Conservation (phyloP, 2,888 invertebrate species). For the Lasioglossum marginatum region DNA sequence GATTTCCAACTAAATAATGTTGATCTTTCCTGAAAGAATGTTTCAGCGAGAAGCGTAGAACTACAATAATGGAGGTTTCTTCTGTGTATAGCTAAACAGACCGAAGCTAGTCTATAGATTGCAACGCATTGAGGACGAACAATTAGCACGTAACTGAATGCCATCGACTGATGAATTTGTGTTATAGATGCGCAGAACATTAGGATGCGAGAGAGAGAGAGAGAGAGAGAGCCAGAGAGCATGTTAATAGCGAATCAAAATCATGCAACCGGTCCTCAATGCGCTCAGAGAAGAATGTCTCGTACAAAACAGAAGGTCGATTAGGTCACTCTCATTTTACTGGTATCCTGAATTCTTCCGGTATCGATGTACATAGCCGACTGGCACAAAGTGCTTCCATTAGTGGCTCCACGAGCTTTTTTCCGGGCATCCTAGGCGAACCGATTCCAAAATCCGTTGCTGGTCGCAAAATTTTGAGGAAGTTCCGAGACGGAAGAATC, state of each 20-base stretch:
- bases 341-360: slow-evolving; percentile 48
- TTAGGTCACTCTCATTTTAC: slow-evolving; percentile 28
- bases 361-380: slow-evolving; percentile 68
- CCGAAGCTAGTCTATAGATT: slow-evolving; percentile 37
- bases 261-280: slow-evolving; percentile 8
- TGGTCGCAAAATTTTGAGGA: slow-evolving; percentile 31
- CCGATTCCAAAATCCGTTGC: slow-evolving; percentile 37
- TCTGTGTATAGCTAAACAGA: slow-evolving; percentile 20
- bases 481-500: slow-evolving; percentile 30
- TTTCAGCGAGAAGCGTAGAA: background rate
- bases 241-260: background rate
- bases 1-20: background rate
- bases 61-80: slow-evolving; percentile 13
- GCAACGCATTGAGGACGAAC: slow-evolving; percentile 28
- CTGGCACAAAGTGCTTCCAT: slow-evolving; percentile 73
- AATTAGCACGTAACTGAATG: background rate
- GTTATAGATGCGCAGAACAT: background rate
- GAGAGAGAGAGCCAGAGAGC: background rate
- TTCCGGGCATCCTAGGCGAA: slow-evolving; percentile 30
- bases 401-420: slow-evolving; percentile 61
- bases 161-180: slow-evolving; percentile 1
- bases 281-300: slow-evolving; percentile 15
- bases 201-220: background rate
- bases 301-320: background rate
- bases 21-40: background rate